Evolutionary conservation across 2,888 invertebrate species (phyloP).

Genomic region (Troides oblongomaculatus): DNA sequence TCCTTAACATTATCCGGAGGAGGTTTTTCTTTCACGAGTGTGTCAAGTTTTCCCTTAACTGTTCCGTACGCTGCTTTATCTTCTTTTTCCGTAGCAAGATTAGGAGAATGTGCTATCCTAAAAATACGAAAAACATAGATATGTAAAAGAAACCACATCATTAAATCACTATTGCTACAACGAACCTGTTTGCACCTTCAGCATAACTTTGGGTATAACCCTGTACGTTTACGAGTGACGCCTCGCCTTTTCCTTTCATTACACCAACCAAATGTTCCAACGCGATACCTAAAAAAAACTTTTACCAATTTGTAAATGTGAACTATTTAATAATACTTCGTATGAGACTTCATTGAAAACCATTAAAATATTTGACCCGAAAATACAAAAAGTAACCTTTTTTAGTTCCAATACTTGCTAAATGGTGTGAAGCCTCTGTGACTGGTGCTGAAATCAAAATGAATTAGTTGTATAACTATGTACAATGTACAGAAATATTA

Average conservation of each 20-base stretch:
- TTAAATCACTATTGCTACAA: not conserved
- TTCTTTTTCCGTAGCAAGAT: slow-evolving; percentile 47
- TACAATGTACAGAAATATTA: no score
- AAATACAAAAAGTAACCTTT: slow-evolving; percentile 45
- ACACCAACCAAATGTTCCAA: slow-evolving; percentile 48
- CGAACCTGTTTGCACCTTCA: slow-evolving; percentile 55
- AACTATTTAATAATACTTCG: not conserved
- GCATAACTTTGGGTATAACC: slow-evolving; percentile 54
- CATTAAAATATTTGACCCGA: no score
- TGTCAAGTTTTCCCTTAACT: slow-evolving; percentile 50
- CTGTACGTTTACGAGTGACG: slow-evolving; percentile 49
- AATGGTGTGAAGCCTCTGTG: slow-evolving; percentile 50
- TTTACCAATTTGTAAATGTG: not conserved
- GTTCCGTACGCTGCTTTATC: slow-evolving; percentile 48
- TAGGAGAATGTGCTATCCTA: slow-evolving; percentile 49
- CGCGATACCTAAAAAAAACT: slow-evolving; percentile 45
- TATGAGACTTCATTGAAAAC: not conserved
- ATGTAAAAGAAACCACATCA: not conserved
- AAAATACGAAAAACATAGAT: slow-evolving; percentile 12
- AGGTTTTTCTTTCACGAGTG: slow-evolving; percentile 44
- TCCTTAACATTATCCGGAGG: slow-evolving; percentile 39
- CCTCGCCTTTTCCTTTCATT: slow-evolving; percentile 55
- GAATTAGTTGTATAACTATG: not conserved
- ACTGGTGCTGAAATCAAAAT: slow-evolving; percentile 46
- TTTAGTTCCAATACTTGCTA: slow-evolving; percentile 51